Evolutionary conservation across 2,113 vertebrate species (phyloP).

Genomic region (Rousettus leschenaultii): DNA sequence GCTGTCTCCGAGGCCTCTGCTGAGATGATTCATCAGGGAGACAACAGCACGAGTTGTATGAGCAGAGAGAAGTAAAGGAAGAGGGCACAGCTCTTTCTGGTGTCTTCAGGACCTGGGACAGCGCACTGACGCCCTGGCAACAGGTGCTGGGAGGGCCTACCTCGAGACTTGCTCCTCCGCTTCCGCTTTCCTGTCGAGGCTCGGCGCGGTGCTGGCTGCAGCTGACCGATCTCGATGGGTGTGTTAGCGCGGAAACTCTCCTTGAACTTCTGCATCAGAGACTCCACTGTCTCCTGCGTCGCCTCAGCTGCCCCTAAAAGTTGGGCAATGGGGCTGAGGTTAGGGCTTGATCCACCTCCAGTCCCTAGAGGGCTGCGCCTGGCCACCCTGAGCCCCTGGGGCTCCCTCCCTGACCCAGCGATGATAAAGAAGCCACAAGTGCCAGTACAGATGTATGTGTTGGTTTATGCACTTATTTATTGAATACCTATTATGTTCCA

Average conservation of each 20-base stretch:
- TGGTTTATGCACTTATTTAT: neutral
- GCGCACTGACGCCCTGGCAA: neutral
- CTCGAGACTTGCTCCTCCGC: conserved; percentile 89
- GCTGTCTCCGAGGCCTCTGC: neutral
- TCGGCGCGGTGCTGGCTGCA: conserved; percentile 90
- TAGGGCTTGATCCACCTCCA: neutral
- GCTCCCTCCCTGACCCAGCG: rapidly evolving
- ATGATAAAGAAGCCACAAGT: neutral
- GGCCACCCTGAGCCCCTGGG: neutral
- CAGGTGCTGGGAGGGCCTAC: conserved; percentile 75
- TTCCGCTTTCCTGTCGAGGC: conserved; percentile 88
- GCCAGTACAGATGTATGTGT: neutral
- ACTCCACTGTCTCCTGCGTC: conserved; percentile 93
- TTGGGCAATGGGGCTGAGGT: conserved; percentile 59
- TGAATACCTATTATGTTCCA: neutral
- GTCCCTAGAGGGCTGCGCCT: neutral
- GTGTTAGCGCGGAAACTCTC: conserved; percentile 96
- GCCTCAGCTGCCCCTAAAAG: conserved; percentile 86
- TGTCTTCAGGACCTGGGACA: neutral
- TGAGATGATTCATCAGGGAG: neutral
- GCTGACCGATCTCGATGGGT: conserved; percentile 91
- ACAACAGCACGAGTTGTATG: rapidly evolving
- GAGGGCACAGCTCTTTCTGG: neutral
- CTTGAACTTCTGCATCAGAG: conserved; percentile 98
- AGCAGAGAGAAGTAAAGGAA: neutral